Base-by-base conservation (phyloP, 2,797 vertebrate genomes). In the Pseudotriccus pelzelni region DNA sequence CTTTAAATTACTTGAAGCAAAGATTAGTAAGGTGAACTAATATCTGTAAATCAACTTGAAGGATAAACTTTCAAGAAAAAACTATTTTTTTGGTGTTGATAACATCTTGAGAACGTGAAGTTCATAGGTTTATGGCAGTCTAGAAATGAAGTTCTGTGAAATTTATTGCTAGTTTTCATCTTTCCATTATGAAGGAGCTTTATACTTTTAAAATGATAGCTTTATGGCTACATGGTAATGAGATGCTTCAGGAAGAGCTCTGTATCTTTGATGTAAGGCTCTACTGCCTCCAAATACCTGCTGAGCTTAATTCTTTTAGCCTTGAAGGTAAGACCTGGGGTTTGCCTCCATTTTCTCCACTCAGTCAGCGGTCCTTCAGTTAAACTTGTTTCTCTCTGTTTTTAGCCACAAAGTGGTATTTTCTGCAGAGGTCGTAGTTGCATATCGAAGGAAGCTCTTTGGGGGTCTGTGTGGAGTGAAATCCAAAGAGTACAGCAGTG, bases 41-140 rank as follows among this genome's bases (percentile, higher is more conserved):
- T 84, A 73, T 32, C 47, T 85, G 4, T 77, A 92, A 90, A 93
- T 92, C 52, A 88, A 36, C 36, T 84, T 87, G 82, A 84, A 91
- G 67, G 63, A 82, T 84, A 32, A 84, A 66, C 64, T 80, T 77
- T 12, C 47, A 75, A 81, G 44, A 55, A 78, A 72, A 59, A 52
- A 46, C 32, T n/a, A 15, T 52, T 3, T 2, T 2, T 60, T 84
- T 82, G 62, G 11, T 66, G 36, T 75, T 73, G 87, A 53, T 82
- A 74, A 8, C 20, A 55, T 91, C 67, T 69, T 70, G 50, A 89
- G 50, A 77, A 76, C 36, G 15, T 81, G 47, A 85, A 55, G 36
- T 89, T 81, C 13, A 6, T 56, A 41, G 70, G 18, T 85, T 91
- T 87, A 39, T 83, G 56, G 21, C 63, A 77, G 73, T 85, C n/a